These are phyloP conservation scores for Dioctria rufipes DNA, from an alignment of 2,888 invertebrate species.

Conservation along the genomic window DNA sequence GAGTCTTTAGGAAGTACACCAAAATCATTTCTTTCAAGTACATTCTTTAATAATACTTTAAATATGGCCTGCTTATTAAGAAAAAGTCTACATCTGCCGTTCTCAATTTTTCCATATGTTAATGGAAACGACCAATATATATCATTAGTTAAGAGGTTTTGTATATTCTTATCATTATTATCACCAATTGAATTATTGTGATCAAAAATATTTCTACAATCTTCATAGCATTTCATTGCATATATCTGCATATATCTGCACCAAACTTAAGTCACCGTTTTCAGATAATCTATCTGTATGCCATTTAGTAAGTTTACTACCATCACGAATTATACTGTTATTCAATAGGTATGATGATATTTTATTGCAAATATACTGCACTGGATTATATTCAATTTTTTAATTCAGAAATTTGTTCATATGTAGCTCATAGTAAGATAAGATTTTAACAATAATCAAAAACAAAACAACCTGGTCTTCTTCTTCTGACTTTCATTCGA, in stretches of 20 bases:
- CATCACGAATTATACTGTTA: not conserved
- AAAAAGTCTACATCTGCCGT: slow-evolving; percentile 63
- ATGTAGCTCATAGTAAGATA: too few species aligned
- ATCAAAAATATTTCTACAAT: slow-evolving; percentile 15
- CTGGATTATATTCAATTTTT: not conserved
- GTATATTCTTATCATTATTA: slow-evolving; percentile 15
- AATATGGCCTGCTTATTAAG: slow-evolving; percentile 62
- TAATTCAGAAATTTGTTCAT: too few species aligned
- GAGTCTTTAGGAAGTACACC: slow-evolving; percentile 59
- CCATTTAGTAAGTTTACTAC: slow-evolving; percentile 72
- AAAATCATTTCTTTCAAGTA: slow-evolving; percentile 56
- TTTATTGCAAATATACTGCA: slow-evolving; percentile 37
- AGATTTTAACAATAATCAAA: not conserved
- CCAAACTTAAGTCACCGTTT: slow-evolving; percentile 80
- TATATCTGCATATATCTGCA: slow-evolving; percentile 68
- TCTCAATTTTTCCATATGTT: slow-evolving; percentile 55
- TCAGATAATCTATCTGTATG: slow-evolving; percentile 74
- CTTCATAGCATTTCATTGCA: slow-evolving; percentile 24
- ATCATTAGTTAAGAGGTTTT: slow-evolving; percentile 57
- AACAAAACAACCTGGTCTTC: not conserved
- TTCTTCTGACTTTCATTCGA: not conserved
- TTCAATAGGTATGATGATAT: slow-evolving; percentile 51
- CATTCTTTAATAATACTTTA: slow-evolving; percentile 61
- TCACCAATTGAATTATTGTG: not conserved
- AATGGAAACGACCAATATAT: slow-evolving; percentile 63